A percentile compares a stretch with the other conserved stretches of the same genome.
Conservation (phyloP, 1,140 invertebrate species). For the Polypedilum pembai region DNA sequence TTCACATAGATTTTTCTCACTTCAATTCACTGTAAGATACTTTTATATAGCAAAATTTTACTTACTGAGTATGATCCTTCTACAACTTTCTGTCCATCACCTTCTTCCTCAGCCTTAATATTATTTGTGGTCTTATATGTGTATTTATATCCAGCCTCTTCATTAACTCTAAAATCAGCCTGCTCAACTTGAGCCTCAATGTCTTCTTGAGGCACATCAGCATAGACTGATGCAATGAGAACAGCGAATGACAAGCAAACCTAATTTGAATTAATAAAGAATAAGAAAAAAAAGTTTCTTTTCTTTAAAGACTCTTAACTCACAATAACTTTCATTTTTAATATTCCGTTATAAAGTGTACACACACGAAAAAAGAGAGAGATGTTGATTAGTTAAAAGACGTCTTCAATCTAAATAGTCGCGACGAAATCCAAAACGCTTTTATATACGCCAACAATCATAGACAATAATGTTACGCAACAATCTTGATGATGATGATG, state of each 20-base stretch:
- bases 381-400: not conserved
- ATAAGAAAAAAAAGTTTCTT: not conserved
- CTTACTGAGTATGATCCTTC: slow-evolving; percentile 10
- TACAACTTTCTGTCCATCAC: slow-evolving; percentile 12
- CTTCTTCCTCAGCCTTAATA: slow-evolving; percentile 3
- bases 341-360: not conserved
- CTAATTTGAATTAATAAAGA: not conserved
- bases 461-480: not conserved
- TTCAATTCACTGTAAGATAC: too few species aligned
- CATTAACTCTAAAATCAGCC: not conserved
- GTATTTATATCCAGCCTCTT: not conserved
- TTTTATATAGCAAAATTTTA: too few species aligned
- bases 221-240: slow-evolving; percentile 11
- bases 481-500: slow-evolving; percentile 12
- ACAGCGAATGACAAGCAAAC: not conserved
- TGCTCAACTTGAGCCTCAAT: not conserved
- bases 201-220: not conserved
- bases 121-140: slow-evolving; percentile 3
- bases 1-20: too few species aligned
- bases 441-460: slow-evolving; percentile 2
- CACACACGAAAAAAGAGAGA: not conserved
- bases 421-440: not conserved
- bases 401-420: slow-evolving; percentile 4
- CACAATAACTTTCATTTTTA: slow-evolving; percentile 26
- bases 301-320: not conserved